Conservation (phyloP, 2,888 invertebrate species). For the Pogonocherus hispidulus region DNA sequence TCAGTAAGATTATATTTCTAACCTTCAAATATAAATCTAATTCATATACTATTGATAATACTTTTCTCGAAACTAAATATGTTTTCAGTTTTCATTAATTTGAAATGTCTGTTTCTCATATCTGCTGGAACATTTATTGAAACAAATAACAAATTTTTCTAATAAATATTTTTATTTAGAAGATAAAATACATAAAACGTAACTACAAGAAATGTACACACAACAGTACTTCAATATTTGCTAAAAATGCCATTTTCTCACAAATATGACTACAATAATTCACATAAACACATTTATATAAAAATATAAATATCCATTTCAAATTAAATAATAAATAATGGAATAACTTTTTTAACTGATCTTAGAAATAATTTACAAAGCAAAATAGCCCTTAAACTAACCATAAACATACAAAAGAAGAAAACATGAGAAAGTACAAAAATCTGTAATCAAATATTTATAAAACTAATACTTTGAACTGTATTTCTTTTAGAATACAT, state of each 20-base stretch:
- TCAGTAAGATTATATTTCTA: too few species aligned
- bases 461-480: not conserved
- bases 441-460: not conserved
- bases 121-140: too few species aligned
- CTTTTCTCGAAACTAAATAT: too few species aligned
- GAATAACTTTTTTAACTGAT: conserved; percentile 21
- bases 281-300: conserved; percentile 33
- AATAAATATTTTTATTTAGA: conserved; percentile 20
- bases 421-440: conserved; percentile 7
- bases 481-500: not conserved
- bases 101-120: too few species aligned
- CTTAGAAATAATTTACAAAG: conserved; percentile 17
- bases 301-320: conserved; percentile 42
- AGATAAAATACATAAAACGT: conserved; percentile 32
- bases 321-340: conserved; percentile 38
- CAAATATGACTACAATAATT: not conserved
- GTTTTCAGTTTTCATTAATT: too few species aligned
- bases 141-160: not conserved
- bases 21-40: too few species aligned
- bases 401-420: not conserved
- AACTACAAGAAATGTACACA: conserved; percentile 26
- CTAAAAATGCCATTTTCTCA: conserved; percentile 12
- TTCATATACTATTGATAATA: too few species aligned
- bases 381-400: conserved; percentile 13
- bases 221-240: conserved; percentile 16